Conservation (phyloP, 2,888 invertebrate species). For the Tetanocera ferruginea region DNA sequence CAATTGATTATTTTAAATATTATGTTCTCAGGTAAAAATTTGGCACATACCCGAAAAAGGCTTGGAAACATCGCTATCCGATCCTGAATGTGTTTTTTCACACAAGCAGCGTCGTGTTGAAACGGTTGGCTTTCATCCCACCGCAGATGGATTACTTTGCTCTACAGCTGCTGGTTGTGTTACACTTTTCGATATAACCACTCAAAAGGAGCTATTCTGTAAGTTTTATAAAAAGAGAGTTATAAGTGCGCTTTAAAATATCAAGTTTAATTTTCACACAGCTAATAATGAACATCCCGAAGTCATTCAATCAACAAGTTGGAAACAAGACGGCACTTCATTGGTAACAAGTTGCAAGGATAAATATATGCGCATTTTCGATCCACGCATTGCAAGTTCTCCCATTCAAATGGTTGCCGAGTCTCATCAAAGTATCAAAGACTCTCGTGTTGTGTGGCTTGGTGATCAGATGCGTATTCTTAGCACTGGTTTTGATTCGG, state of each 20-base stretch:
- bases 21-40: slow-evolving; percentile 78
- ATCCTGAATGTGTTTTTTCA: slow-evolving; percentile 84
- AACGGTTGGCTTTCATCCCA: slow-evolving; percentile 91
- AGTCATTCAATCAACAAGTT: slow-evolving; percentile 89
- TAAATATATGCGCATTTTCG: slow-evolving; percentile 87
- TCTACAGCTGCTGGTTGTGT: slow-evolving; percentile 86
- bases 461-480: slow-evolving; percentile 86
- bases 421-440: slow-evolving; percentile 92
- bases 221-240: slow-evolving; percentile 58
- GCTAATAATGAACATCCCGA: slow-evolving; percentile 84
- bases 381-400: slow-evolving; percentile 78
- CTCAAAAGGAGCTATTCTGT: slow-evolving; percentile 85
- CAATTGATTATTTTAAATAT: not conserved
- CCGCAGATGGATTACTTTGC: slow-evolving; percentile 89
- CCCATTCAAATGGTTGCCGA: slow-evolving; percentile 76
- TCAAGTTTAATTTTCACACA: slow-evolving; percentile 56
- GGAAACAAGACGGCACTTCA: slow-evolving; percentile 86
- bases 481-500: slow-evolving; percentile 91
- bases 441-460: slow-evolving; percentile 91
- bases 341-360: slow-evolving; percentile 93
- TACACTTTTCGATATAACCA: slow-evolving; percentile 88
- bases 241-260: not conserved
- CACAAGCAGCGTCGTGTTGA: slow-evolving; percentile 89
- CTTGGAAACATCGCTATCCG: slow-evolving; percentile 80
- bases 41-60: slow-evolving; percentile 91